A percentile compares a stretch with the other conserved stretches of the same genome.
Evolutionary conservation across 2,797 vertebrate species (phyloP).

Genomic region (Cirrhinus molitorella): DNA sequence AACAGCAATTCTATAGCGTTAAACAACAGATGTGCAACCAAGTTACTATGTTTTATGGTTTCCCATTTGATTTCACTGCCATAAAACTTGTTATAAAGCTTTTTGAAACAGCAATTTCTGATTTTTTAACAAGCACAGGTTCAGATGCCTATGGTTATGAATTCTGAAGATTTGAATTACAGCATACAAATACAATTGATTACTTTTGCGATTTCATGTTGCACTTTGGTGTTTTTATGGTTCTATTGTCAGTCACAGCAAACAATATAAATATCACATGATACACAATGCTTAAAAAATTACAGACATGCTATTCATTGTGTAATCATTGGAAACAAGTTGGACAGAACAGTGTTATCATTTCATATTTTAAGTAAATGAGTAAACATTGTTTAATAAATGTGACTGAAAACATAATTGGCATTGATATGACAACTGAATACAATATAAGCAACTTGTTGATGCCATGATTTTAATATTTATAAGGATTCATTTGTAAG

Average conservation of each 20-base stretch:
- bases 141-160: neutral
- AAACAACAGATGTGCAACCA: too few relatives aligned
- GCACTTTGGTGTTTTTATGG: neutral
- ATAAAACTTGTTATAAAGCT: neutral
- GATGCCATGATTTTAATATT: too few relatives aligned
- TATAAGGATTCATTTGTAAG: too few relatives aligned
- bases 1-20: too few relatives aligned
- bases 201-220: neutral
- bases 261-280: neutral
- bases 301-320: neutral
- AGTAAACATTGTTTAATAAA: neutral
- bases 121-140: neutral
- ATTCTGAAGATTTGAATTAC: neutral
- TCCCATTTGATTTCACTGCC: too few relatives aligned
- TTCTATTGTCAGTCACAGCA: neutral
- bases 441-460: neutral
- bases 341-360: neutral
- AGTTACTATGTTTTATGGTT: too few relatives aligned
- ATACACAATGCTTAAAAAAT: neutral
- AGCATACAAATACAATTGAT: neutral
- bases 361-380: neutral
- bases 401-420: neutral
- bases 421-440: neutral
- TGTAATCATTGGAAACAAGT: neutral
- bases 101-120: neutral